Evolutionary conservation across 2,888 invertebrate genomes (phyloP), one percentile per base, ranked within the genome.

Genomic region (Perithous albicinctus): DNA sequence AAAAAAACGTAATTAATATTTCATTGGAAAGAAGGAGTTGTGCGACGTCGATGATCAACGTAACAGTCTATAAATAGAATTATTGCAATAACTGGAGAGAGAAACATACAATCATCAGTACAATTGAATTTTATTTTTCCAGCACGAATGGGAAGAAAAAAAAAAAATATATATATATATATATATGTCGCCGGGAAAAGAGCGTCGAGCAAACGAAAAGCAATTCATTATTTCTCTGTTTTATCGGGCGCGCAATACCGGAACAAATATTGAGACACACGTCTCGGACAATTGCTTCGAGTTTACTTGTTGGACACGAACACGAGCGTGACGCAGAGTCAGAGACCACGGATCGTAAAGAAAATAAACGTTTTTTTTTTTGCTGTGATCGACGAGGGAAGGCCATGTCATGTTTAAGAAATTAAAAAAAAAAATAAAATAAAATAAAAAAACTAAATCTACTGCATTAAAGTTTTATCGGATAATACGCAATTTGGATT

Each of bases 31-130:
- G 26, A 56, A 6, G 20, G 20, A 15, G 43, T n/a, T n/a, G n/a
- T 51, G 38, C 41, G 35, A 2, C 54, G 3, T 8, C 54, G 72
- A 64, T 29, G 20, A 46, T 61, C 8, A 32, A 20, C 41, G 48
- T 12, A 63, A 63, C n/a, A 29, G 20, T 66, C 48, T 59, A 66
- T 59, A 66, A 72, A 78, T 78, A 79, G 66, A 20, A 67, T 78
- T 70, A n/a, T 18, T 12, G 56, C 66, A 78, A 78, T 66, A 46
- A 41, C 48, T 23, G 8, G n/a, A n/a, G n/a, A n/a, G n/a, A n/a
- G n/a, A n/a, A n/a, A n/a, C 41, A 29, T 35, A 7, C 23, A 18
- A 32, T 35, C 59, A 12, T 29, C 46, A 32, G 46, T 66, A 29
- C 8, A 26, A 32, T 59, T 59, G 3, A 26, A 32, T 59, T 59